phyloP scores from a whole-genome alignment of 1,140 invertebrate genomes.

The Papilio helenus region DNA sequence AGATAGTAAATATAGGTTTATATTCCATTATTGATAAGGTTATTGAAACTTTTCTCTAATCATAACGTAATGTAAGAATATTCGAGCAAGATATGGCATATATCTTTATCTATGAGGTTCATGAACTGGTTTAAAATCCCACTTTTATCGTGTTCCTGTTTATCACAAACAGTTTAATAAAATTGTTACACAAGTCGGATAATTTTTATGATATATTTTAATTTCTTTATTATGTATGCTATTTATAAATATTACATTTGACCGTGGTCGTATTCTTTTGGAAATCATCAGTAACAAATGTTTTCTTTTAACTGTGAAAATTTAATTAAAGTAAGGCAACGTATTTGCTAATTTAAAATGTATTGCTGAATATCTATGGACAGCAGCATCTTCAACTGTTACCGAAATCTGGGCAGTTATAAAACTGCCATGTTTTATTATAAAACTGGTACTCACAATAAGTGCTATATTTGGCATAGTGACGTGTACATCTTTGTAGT shows the following conservation, averaged over 20 bases:
- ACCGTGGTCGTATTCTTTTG: too few species aligned
- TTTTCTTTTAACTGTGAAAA: too few species aligned
- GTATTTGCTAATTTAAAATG: too few species aligned
- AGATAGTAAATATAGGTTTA: slow-evolving; percentile 13
- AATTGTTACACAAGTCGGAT: background rate
- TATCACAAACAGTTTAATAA: background rate
- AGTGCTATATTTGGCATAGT: slow-evolving; percentile 66
- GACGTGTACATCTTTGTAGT: slow-evolving; percentile 58
- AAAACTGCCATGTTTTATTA: background rate
- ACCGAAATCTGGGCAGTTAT: background rate
- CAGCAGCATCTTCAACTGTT: too few species aligned
- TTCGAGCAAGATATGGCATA: background rate
- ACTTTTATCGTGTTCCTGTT: background rate
- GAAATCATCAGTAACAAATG: too few species aligned
- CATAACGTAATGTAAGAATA: background rate
- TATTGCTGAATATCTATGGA: too few species aligned
- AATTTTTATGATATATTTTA: too few species aligned
- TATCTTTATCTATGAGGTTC: background rate
- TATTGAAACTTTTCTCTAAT: background rate
- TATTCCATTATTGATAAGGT: background rate
- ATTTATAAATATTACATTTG: too few species aligned
- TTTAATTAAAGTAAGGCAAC: too few species aligned
- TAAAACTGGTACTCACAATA: slow-evolving; percentile 59
- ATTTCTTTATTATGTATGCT: too few species aligned
- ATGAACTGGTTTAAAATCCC: background rate